Evolutionary conservation across 1,140 invertebrate genomes (phyloP).

Genomic region (Thalassaphorura encarpata): DNA sequence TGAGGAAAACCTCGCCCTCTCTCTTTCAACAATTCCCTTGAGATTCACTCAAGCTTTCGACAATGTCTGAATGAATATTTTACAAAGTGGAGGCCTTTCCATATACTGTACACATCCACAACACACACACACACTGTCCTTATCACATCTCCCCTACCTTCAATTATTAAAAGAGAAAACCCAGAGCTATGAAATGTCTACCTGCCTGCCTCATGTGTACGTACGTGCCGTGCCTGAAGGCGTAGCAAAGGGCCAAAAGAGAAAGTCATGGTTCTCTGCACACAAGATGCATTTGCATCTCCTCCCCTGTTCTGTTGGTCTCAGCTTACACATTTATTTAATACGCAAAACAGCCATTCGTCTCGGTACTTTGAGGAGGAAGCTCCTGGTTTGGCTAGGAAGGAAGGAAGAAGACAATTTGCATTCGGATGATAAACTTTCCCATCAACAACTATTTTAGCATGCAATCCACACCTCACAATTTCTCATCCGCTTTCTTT

Average conservation of each 20-base stretch:
- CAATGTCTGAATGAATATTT: too few relatives aligned
- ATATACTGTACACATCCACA: too few relatives aligned
- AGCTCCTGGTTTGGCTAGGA: background rate
- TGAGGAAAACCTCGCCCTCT: too few relatives aligned
- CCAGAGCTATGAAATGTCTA: too few relatives aligned
- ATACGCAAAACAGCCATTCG: background rate
- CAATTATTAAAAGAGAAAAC: too few relatives aligned
- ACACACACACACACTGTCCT: too few relatives aligned
- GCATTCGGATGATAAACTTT: constrained; percentile 23
- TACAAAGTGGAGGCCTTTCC: too few relatives aligned
- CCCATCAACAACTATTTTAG: constrained; percentile 15
- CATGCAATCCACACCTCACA: constrained; percentile 24
- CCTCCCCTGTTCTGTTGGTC: background rate
- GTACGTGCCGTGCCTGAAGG: too few relatives aligned
- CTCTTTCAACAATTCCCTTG: too few relatives aligned
- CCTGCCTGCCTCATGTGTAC: too few relatives aligned
- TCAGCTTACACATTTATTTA: background rate
- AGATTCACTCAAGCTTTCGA: too few relatives aligned
- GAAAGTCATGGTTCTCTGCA: background rate
- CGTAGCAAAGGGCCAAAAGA: too few relatives aligned
- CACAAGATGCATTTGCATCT: background rate
- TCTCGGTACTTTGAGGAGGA: background rate
- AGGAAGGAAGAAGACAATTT: constrained; percentile 8
- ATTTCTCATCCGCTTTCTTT: constrained; percentile 25
- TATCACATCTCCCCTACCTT: constrained; percentile 24